Conservation (phyloP, 2,888 invertebrate genomes). For the Chrysolina oricalcia region DNA sequence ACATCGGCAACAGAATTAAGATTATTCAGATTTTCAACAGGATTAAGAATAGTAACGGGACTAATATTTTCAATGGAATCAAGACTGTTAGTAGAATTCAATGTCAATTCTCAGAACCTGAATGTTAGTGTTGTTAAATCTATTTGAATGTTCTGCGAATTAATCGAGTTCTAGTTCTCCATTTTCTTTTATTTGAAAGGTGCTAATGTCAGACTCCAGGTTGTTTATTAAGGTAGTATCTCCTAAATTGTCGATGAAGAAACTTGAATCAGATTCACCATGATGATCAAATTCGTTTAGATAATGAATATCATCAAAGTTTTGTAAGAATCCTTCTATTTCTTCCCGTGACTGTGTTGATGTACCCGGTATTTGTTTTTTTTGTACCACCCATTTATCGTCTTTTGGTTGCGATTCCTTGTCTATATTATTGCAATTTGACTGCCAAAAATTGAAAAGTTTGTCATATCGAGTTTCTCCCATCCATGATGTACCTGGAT, state of each 20-base stretch:
- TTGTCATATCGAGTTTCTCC: background rate
- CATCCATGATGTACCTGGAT: too few species aligned
- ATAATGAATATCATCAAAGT: slow-evolving; percentile 21
- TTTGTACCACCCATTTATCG: background rate
- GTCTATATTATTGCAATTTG: slow-evolving; percentile 23
- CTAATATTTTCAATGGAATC: slow-evolving; percentile 19
- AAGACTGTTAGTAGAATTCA: slow-evolving; percentile 17
- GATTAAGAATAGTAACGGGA: slow-evolving; percentile 20
- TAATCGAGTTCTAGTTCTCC: slow-evolving; percentile 10
- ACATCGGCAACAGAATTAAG: background rate
- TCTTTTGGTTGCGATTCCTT: slow-evolving; percentile 17
- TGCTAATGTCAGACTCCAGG: slow-evolving; percentile 14
- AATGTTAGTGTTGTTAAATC: slow-evolving; percentile 24
- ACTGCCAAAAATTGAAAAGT: slow-evolving; percentile 24
- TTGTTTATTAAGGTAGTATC: slow-evolving; percentile 25
- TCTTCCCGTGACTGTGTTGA: slow-evolving; percentile 1
- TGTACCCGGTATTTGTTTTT: background rate
- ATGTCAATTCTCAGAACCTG: slow-evolving; percentile 24
- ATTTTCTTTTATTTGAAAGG: slow-evolving; percentile 15
- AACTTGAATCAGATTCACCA: background rate
- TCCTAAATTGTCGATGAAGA: background rate
- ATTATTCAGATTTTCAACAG: slow-evolving; percentile 24
- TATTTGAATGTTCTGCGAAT: slow-evolving; percentile 16
- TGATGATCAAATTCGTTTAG: slow-evolving; percentile 21
- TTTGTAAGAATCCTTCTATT: slow-evolving; percentile 9